A percentile compares a stretch with the other conserved stretches of the same genome.
These are phyloP conservation scores for Thryonomys swinderianus DNA, from an alignment of 2,113 vertebrate genomes.

Conservation along the genomic window DNA sequence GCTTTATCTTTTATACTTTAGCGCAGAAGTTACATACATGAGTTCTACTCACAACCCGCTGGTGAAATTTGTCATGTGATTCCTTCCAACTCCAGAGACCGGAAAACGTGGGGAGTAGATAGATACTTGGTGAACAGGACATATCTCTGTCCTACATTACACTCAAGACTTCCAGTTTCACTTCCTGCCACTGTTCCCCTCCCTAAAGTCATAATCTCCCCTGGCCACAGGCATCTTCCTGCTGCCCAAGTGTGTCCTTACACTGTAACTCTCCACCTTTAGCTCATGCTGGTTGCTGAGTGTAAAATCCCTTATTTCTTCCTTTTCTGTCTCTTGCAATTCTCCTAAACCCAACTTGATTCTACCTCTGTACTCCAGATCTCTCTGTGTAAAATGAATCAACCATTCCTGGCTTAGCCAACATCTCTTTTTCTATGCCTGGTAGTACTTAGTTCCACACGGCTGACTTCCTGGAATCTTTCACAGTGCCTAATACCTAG, in stretches of 20 bases:
- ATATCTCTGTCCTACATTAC: background rate
- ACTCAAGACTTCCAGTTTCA: background rate
- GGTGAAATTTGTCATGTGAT: background rate
- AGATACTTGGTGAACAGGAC: background rate
- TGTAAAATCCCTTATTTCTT: background rate
- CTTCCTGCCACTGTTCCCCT: background rate
- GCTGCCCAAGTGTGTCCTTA: background rate
- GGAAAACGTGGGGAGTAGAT: background rate
- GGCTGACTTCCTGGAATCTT: background rate
- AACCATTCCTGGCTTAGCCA: background rate
- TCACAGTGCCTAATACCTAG: background rate
- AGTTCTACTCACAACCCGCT: background rate
- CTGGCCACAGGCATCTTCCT: background rate
- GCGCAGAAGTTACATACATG: background rate
- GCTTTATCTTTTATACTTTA: background rate
- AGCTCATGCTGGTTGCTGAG: background rate
- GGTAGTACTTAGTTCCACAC: background rate
- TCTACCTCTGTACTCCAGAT: background rate
- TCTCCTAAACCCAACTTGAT: background rate
- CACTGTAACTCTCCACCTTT: background rate
- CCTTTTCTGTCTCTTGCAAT: background rate
- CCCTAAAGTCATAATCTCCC: background rate
- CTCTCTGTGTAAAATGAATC: background rate
- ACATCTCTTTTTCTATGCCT: background rate
- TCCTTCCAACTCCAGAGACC: background rate